Evolutionary conservation across 1,140 invertebrate genomes (phyloP).

Genomic region (Mactra quadrangularis): DNA sequence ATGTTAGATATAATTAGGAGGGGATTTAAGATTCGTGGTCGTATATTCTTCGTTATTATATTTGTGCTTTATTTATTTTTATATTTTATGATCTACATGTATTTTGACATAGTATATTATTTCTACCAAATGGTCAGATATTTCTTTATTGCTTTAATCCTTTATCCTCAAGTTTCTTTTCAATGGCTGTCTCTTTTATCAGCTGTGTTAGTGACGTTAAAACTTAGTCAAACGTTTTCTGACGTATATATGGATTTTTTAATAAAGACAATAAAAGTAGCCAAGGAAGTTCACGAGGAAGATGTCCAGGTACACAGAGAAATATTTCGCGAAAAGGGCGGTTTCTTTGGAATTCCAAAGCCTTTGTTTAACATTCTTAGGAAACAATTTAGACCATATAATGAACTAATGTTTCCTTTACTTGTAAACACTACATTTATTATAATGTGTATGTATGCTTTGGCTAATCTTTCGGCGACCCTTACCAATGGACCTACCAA

Average conservation of each 20-base stretch:
- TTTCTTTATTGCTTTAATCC: constrained; percentile 24
- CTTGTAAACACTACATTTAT: constrained; percentile 16
- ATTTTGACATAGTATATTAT: constrained; percentile 9
- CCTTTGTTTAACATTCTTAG: constrained; percentile 3
- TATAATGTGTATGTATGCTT: background rate
- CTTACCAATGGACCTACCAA: constrained; percentile 9
- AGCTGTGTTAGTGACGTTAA: background rate
- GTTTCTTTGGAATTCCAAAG: constrained; percentile 7
- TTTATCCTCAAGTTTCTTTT: constrained; percentile 41
- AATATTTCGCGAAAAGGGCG: background rate
- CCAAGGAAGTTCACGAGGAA: background rate
- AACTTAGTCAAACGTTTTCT: constrained; percentile 9
- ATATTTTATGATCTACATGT: no score
- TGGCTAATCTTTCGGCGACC: constrained; percentile 4
- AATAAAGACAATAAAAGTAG: background rate
- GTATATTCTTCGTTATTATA: background rate
- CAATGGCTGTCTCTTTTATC: constrained; percentile 8
- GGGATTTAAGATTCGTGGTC: no score
- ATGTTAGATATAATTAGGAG: no score
- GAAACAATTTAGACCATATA: constrained; percentile 7
- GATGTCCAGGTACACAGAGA: background rate
- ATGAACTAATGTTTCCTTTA: background rate
- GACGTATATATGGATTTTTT: constrained; percentile 24
- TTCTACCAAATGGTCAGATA: constrained; percentile 9
- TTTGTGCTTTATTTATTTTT: background rate